Percentiles rank a stretch among this genome's conserved stretches.
These are phyloP conservation scores for Acanthisitta chloris DNA, from an alignment of 2,113 vertebrate species.

Conservation along the genomic window DNA sequence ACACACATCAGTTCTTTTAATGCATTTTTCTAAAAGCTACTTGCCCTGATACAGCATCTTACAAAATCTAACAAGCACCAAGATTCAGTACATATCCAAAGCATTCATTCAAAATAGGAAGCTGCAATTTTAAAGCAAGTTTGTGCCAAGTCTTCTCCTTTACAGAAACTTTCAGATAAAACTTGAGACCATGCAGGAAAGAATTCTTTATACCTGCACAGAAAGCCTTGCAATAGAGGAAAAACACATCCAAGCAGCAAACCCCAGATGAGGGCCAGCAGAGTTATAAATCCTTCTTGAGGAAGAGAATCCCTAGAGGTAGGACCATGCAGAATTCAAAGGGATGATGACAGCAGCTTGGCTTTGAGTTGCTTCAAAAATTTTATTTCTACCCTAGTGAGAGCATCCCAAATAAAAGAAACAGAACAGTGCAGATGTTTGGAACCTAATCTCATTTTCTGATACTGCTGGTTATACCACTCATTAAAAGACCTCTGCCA, in stretches of 20 bases:
- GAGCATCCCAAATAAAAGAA: background rate
- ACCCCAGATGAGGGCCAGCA: background rate
- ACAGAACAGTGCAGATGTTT: background rate
- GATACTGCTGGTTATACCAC: background rate
- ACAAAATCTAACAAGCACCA: background rate
- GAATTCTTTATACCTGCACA: background rate
- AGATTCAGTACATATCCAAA: background rate
- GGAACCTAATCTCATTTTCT: background rate
- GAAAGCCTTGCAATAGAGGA: background rate
- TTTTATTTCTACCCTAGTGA: background rate
- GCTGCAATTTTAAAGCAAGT: background rate
- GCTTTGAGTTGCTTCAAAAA: background rate
- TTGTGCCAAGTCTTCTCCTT: background rate
- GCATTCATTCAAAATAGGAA: background rate
- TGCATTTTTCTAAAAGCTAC: background rate
- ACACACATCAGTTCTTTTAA: background rate
- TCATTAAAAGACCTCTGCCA: background rate
- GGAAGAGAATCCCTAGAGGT: background rate
- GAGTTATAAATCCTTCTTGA: background rate
- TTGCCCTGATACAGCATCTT: background rate
- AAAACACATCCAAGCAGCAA: background rate
- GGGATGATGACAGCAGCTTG: background rate
- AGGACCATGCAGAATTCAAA: background rate
- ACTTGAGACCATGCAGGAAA: background rate
- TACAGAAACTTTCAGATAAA: background rate